A percentile compares a stretch with the other conserved stretches of the same genome.
Evolutionary conservation across 2,888 invertebrate species (phyloP).

Genomic region (Venustoraphidia nigricollis): DNA sequence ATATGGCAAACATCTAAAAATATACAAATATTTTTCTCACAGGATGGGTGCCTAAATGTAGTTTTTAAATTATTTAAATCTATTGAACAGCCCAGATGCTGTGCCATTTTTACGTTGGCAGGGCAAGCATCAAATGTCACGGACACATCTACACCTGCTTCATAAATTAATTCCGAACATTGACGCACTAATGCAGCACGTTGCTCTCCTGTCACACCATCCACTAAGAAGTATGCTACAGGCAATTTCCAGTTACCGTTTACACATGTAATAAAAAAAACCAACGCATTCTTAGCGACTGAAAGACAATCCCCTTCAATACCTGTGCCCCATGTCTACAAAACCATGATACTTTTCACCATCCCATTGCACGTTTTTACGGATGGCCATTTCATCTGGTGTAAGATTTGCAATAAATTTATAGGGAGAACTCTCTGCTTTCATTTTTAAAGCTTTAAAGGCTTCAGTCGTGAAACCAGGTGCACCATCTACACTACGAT

Average conservation of each 20-base stretch:
- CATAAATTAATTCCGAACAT: conserved; percentile 8
- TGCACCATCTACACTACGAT: too few relatives aligned
- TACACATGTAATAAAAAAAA: conserved; percentile 14
- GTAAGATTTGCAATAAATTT: conserved; percentile 11
- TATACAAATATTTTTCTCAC: too few relatives aligned
- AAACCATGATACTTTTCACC: conserved; percentile 17
- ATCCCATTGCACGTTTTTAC: conserved; percentile 17
- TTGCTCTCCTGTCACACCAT: conserved; percentile 14
- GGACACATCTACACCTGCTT: conserved; percentile 11
- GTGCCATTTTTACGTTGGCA: conserved; percentile 13
- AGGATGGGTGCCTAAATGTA: too few relatives aligned
- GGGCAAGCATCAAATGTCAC: conserved; percentile 18
- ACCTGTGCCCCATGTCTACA: conserved; percentile 16
- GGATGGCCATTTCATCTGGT: conserved; percentile 18
- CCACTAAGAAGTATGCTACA: conserved; percentile 16
- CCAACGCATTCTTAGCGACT: conserved; percentile 16
- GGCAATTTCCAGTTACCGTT: conserved; percentile 17
- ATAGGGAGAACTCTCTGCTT: conserved; percentile 3
- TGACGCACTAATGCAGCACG: too few relatives aligned
- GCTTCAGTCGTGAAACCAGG: conserved; percentile 18
- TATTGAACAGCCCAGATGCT: conserved; percentile 8
- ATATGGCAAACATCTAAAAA: too few relatives aligned
- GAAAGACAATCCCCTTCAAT: conserved; percentile 12
- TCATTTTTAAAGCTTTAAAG: conserved; percentile 12
- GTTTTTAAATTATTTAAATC: too few relatives aligned